Evolutionary conservation across 2,113 vertebrate genomes (phyloP).

Genomic region (Psammodynastes pulverulentus): DNA sequence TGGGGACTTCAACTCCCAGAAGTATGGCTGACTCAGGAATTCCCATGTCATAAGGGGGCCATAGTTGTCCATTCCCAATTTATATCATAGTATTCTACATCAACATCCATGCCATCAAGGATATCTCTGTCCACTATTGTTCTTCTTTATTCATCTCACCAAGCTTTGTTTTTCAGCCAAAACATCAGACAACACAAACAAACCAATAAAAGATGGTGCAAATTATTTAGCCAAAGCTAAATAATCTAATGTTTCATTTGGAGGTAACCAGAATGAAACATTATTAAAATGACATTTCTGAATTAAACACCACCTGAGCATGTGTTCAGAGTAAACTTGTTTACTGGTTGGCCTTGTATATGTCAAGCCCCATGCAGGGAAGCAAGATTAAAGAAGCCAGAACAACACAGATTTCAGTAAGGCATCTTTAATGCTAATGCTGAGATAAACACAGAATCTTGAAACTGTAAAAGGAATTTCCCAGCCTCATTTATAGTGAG

Average conservation of each 20-base stretch:
- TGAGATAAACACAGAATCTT: not conserved
- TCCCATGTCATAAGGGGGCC: no score
- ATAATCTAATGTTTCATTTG: not conserved
- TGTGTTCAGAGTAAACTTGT: no score
- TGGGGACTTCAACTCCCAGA: no score
- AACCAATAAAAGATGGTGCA: not conserved
- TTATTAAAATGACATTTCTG: not conserved
- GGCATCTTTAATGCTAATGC: not conserved
- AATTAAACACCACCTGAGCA: no score
- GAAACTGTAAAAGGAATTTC: not conserved
- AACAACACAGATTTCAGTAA: not conserved
- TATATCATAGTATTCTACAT: not conserved
- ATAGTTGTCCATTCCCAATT: no score
- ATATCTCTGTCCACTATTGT: conserved; percentile 16
- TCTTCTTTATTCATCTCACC: conserved; percentile 36
- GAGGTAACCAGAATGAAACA: not conserved
- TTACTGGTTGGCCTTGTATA: not conserved
- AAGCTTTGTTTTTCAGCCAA: not conserved
- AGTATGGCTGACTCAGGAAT: no score
- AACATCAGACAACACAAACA: not conserved
- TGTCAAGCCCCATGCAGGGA: not conserved
- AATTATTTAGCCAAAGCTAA: not conserved
- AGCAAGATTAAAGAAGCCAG: not conserved
- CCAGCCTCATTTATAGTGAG: not conserved
- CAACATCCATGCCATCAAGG: not conserved